These are phyloP conservation scores for Conus ventricosus DNA, from an alignment of 1,140 invertebrate species.

Conservation along the genomic window DNA sequence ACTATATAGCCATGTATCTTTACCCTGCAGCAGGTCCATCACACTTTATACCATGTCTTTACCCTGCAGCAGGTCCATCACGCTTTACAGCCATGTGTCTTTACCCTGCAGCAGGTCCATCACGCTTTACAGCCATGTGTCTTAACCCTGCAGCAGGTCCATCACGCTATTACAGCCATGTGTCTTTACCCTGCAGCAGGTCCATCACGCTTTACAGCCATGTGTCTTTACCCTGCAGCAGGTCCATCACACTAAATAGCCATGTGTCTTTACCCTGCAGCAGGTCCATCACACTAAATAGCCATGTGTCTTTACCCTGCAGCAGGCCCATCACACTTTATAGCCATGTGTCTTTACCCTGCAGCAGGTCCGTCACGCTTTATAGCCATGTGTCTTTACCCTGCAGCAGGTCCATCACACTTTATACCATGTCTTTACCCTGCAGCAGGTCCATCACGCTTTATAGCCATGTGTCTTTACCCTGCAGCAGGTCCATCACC, in stretches of 20 bases:
- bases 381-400: conserved; percentile 53
- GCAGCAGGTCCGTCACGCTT: neutral
- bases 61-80: conserved; percentile 41
- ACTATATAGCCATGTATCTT: conserved; percentile 44
- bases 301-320: conserved; percentile 55
- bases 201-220: conserved; percentile 18
- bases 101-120: conserved; percentile 42
- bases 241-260: neutral
- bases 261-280: conserved; percentile 54
- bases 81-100: conserved; percentile 45
- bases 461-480: conserved; percentile 50
- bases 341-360: conserved; percentile 57
- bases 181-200: conserved; percentile 49
- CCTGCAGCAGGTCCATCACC: conserved; percentile 35
- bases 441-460: conserved; percentile 2
- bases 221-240: conserved; percentile 51
- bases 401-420: conserved; percentile 26
- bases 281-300: neutral
- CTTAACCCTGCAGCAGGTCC: conserved; percentile 45
- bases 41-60: conserved; percentile 33
- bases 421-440: conserved; percentile 53
- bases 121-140: conserved; percentile 41
- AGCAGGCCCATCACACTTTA: neutral
- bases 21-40: conserved; percentile 42
- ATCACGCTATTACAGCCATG: conserved; percentile 35